phyloP scores from a whole-genome alignment of 2,797 vertebrate species.

The Anas acuta region DNA sequence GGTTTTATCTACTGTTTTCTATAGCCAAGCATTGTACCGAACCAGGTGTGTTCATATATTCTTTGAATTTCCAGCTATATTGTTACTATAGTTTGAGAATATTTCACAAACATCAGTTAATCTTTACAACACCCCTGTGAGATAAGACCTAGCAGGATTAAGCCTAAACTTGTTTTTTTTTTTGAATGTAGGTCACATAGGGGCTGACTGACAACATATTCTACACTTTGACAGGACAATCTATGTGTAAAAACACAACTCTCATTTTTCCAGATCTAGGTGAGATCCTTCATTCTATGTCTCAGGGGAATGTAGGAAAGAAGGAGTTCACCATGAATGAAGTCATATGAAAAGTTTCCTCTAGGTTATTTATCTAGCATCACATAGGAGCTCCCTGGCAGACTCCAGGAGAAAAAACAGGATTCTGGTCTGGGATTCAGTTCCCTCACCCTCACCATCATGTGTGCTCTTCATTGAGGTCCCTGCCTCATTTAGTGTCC shows the following conservation, averaged over 20 bases:
- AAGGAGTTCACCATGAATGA: not conserved
- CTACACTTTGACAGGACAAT: not conserved
- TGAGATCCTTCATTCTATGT: not conserved
- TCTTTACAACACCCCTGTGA: not conserved
- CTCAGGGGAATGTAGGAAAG: not conserved
- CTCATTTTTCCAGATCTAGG: not conserved
- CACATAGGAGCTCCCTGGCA: not conserved
- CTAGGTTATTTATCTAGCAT: not conserved
- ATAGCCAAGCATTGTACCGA: not conserved
- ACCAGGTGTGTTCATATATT: not conserved
- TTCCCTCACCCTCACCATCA: not conserved
- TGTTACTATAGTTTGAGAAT: not conserved
- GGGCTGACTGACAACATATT: not conserved
- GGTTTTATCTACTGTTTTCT: not conserved
- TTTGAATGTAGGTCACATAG: not conserved
- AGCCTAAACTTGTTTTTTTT: slow-evolving; percentile 13
- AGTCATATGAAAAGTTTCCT: not conserved
- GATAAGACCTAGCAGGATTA: not conserved
- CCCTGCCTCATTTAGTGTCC: not conserved
- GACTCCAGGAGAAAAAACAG: not conserved
- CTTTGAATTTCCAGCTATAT: not conserved
- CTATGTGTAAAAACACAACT: not conserved
- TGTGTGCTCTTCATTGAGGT: not conserved
- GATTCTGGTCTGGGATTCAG: not conserved
- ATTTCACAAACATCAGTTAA: not conserved